A percentile compares a stretch with the other conserved stretches of the same genome.
Evolutionary conservation across 2,888 invertebrate genomes (phyloP).

Genomic region (Entomobrya proxima): DNA sequence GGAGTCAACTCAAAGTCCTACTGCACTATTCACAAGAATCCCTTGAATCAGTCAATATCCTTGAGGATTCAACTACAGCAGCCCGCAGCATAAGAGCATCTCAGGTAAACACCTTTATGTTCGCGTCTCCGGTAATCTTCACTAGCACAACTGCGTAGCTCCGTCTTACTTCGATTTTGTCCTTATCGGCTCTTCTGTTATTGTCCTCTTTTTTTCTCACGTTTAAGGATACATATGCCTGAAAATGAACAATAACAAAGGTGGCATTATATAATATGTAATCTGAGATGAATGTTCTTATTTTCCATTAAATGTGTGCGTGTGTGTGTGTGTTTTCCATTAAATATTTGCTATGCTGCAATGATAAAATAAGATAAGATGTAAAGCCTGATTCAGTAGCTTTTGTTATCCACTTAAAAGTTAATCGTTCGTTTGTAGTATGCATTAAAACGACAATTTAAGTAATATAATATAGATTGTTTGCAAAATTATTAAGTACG

Average conservation of each 20-base stretch:
- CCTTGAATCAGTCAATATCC: conserved; percentile 48
- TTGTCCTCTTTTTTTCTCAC: neutral
- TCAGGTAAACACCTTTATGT: neutral
- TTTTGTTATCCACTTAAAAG: no score
- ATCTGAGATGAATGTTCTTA: no score
- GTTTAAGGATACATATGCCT: neutral
- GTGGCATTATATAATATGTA: neutral
- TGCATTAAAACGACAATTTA: no score
- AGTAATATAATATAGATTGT: no score
- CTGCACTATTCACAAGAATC: neutral
- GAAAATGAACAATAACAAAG: conserved; percentile 20
- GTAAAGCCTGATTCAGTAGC: no score
- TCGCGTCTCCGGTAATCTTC: neutral
- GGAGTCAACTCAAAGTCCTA: conserved; percentile 3
- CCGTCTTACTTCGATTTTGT: neutral
- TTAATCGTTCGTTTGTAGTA: no score
- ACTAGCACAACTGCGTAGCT: no score
- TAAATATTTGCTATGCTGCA: no score
- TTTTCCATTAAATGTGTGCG: no score
- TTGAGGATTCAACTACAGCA: neutral
- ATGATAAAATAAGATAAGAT: no score
- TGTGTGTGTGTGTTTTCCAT: no score
- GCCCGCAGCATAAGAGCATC: neutral
- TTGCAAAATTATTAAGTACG: no score
- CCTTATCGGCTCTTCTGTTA: neutral